Evolutionary conservation across 2,113 vertebrate genomes (phyloP), one percentile per base, ranked within the genome.

Genomic region (Macquaria ambigua): DNA sequence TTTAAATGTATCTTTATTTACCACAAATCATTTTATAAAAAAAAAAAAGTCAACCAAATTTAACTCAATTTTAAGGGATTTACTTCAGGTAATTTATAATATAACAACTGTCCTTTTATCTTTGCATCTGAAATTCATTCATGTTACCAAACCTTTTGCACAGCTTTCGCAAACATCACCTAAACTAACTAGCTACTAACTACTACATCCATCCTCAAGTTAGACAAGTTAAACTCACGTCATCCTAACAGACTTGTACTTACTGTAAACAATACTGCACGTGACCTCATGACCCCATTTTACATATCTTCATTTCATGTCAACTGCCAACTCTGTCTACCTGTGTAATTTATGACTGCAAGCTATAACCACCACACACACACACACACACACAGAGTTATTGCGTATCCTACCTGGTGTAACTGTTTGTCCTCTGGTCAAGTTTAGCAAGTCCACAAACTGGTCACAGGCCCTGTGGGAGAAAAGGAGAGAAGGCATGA

Each of bases 351-450:
- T 15, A 66, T 1, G 4, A 15, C n/a, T 16, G n/a, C 5, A 2
- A 66, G 14, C 43, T 39, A 25, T 25, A 50, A 39, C 37, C 39
- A 28, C 23, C 39, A 52, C 25, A 53, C 55, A 4, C 31, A 58
- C 6, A 11, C 68, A 66, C 68, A 39, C 53, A 34, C 48, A 69
- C 73, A 77, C 31, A 64, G 6, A 23, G 16, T 9, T 5, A 8
- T 8, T 0, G 11, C 15, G n/a, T 37, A 2, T 82, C 90, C 53
- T 90, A 93, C 92, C 92, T 90, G 80, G 39, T 85, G 46, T 9
- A 69, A 8, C 28, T 23, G 53, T 61, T 46, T 12, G 41, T 74
- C 56, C 25, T 76, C 75, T 28, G 56, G 63, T 86, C 83, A 81
- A 48, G 53, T 67, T 81, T 53, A 85, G 59, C 34, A 61, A 85